A percentile compares a stretch with the other conserved stretches of the same genome.
phyloP scores from a whole-genome alignment of 2,797 vertebrate species.

The Zalophus californianus region DNA sequence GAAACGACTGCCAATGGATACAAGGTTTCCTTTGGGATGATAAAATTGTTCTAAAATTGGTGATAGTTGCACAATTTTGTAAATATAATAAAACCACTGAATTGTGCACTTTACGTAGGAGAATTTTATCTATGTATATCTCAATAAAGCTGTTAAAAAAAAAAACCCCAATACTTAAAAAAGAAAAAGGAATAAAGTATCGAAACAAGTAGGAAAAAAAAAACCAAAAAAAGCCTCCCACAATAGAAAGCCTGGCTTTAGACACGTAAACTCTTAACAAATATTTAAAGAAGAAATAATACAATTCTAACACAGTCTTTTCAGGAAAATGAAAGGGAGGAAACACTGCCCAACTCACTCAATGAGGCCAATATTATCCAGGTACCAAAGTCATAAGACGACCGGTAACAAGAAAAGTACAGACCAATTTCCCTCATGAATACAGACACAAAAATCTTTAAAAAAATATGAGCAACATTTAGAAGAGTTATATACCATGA shows the following conservation, averaged over 20 bases:
- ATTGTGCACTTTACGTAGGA: background rate
- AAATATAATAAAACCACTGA: background rate
- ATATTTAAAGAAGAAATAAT: background rate
- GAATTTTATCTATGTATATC: background rate
- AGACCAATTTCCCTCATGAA: background rate
- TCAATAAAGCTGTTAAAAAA: background rate
- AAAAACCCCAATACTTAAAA: background rate
- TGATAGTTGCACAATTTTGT: background rate
- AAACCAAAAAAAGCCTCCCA: background rate
- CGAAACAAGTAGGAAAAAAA: background rate
- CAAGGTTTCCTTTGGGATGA: background rate
- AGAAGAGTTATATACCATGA: background rate
- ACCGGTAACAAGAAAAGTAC: background rate
- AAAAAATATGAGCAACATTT: background rate
- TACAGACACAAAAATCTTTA: background rate
- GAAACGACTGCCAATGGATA: background rate
- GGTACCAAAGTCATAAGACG: background rate
- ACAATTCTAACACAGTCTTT: background rate
- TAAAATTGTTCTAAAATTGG: background rate
- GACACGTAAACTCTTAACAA: background rate
- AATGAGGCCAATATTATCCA: background rate
- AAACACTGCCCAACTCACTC: background rate
- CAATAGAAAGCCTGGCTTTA: background rate
- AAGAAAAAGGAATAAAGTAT: background rate
- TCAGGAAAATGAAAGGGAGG: background rate